Evolutionary conservation across 2,888 invertebrate species (phyloP).

Genomic region (Orthosia gracilis): DNA sequence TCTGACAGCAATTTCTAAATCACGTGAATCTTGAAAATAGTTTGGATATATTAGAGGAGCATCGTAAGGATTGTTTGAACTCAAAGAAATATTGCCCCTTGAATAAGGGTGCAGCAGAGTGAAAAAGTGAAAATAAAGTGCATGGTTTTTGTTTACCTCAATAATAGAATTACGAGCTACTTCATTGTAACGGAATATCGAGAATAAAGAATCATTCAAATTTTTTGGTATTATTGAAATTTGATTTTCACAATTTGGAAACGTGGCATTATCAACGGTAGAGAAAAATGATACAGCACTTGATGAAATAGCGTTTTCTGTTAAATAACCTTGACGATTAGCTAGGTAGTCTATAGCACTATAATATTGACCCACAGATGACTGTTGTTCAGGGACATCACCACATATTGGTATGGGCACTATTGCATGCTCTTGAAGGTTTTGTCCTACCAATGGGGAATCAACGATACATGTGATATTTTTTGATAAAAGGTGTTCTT

Average conservation of each 20-base stretch:
- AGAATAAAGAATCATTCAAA: constrained; percentile 15
- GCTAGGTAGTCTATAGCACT: constrained; percentile 11
- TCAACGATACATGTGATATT: constrained; percentile 3
- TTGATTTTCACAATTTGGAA: constrained; percentile 39
- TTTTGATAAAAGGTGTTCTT: constrained; percentile 3
- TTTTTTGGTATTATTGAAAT: constrained; percentile 38
- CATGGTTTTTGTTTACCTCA: constrained; percentile 26
- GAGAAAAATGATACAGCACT: constrained; percentile 38
- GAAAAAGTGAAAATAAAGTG: constrained; percentile 28
- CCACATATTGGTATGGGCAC: constrained; percentile 25
- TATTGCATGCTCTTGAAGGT: constrained; percentile 81
- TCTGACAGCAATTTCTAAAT: constrained; percentile 20
- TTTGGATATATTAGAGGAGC: constrained; percentile 7
- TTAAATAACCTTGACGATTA: constrained; percentile 21
- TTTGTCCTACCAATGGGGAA: constrained; percentile 76
- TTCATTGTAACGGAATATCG: constrained; percentile 33
- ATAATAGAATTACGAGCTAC: constrained; percentile 30
- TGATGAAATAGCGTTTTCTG: constrained; percentile 23
- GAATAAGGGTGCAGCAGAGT: constrained; percentile 1
- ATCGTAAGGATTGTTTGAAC: constrained; percentile 1
- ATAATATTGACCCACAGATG: constrained; percentile 4
- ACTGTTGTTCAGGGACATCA: constrained; percentile 6
- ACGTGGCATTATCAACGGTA: constrained; percentile 20
- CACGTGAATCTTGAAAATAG: constrained; percentile 10
- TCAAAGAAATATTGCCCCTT: constrained; percentile 3